Evolutionary conservation across 2,888 invertebrate species (phyloP), one percentile per base, ranked within the genome.

Genomic region (Cylloceria caligata): DNA sequence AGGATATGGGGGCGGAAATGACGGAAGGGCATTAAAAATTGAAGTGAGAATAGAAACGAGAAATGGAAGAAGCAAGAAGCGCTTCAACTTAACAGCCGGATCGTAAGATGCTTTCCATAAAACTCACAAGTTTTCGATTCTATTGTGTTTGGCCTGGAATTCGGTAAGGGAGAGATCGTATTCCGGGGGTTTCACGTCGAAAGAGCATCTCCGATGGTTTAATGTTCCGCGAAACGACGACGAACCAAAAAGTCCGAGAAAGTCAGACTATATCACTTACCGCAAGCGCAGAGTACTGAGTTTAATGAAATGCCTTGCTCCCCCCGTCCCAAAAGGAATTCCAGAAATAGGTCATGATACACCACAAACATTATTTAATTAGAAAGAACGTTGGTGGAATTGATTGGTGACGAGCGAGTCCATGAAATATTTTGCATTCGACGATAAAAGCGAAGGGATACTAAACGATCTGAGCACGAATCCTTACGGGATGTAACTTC

Each of bases 141-240:
- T 45, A 71, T 64, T 65, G 64, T 78, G 69, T 60, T 49, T 39
- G 64, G 24, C 27, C 19, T 34, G 57, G n/a, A 36, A 27, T 1
- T 11, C 9, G 74, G 39, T 39, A 24, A 36, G 27, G 11, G 55
- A 27, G 21, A 16, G 57, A 39, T 49, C 24, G 42, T 62, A 76
- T 76, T 69, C 62, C 62, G 24, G 30, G 24, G 64, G 11, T 19
- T 39, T 55, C 52, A 42, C 64, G 55, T 77, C 49, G 42, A 64
- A 16, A 49, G 39, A 11, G 16, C 52, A 11, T 52, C 64, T 71
- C 55, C 64, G 55, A 78, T 78, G 64, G 71, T 78, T 78, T 71
- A 78, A 78, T 71, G 77, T 71, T n/a, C 52, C 71, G 55, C 64
- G 65, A 78, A 78, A 71, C 71, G 64, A 71, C 65, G 42, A 9